Percentiles rank a stretch among this genome's conserved stretches.
Conservation (phyloP, 1,140 invertebrate genomes). For the Asobara japonica region DNA sequence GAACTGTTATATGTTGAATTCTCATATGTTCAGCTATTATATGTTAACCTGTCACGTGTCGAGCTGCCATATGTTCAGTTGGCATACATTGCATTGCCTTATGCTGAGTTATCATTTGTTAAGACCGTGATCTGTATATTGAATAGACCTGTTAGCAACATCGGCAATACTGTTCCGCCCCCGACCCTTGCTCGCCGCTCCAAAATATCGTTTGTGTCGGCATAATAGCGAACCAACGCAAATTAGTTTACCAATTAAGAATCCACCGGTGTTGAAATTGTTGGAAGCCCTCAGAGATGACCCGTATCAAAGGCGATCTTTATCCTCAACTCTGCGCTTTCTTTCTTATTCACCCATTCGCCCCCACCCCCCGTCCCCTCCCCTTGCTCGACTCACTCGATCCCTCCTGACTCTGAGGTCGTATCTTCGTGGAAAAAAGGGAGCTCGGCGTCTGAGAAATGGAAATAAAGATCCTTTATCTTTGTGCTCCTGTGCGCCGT, state of each 20-base stretch:
- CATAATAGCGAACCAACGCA: slow-evolving; percentile 21
- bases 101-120: too few species aligned
- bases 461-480: slow-evolving; percentile 51
- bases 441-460: slow-evolving; percentile 32
- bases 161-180: too few species aligned
- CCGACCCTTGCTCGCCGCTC: background rate
- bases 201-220: slow-evolving; percentile 27
- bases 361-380: background rate
- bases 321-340: slow-evolving; percentile 26
- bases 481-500: slow-evolving; percentile 34
- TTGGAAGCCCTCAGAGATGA: slow-evolving; percentile 11
- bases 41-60: too few species aligned
- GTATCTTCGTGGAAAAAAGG: slow-evolving; percentile 31
- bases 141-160: too few species aligned
- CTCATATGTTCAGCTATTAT: too few species aligned
- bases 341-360: background rate
- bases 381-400: background rate
- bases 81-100: too few species aligned
- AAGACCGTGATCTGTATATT: too few species aligned
- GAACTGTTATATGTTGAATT: too few species aligned
- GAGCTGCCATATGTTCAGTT: too few species aligned
- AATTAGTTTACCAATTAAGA: slow-evolving; percentile 38
- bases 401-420: slow-evolving; percentile 7
- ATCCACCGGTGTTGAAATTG: background rate
- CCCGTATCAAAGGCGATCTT: slow-evolving; percentile 41